Evolutionary conservation across 2,888 invertebrate species (phyloP).

Genomic region (Drosophila phalerata): DNA sequence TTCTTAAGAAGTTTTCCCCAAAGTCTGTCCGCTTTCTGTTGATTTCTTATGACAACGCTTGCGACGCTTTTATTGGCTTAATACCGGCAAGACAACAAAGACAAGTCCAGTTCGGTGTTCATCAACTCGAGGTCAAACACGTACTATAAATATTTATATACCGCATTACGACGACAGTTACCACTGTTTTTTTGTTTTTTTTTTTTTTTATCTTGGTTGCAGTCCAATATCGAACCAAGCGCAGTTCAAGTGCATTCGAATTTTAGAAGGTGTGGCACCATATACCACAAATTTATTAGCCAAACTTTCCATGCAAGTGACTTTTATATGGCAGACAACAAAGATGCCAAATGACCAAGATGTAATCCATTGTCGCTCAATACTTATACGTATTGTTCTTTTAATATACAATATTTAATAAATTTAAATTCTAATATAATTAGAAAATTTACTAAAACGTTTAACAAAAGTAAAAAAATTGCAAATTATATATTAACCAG

Average conservation of each 20-base stretch:
- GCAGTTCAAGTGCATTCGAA: slow-evolving; percentile 35
- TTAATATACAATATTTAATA: background rate
- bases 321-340: slow-evolving; percentile 35
- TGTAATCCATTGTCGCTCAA: background rate
- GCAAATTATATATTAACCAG: no score
- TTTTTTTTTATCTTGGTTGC: slow-evolving; percentile 27
- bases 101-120: slow-evolving; percentile 26
- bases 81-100: slow-evolving; percentile 27
- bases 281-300: slow-evolving; percentile 30
- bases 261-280: slow-evolving; percentile 19
- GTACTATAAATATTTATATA: slow-evolving; percentile 67
- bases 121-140: slow-evolving; percentile 52
- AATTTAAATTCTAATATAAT: background rate
- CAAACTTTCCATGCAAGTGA: slow-evolving; percentile 15
- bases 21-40: slow-evolving; percentile 4
- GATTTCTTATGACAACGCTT: slow-evolving; percentile 28
- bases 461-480: no score
- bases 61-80: slow-evolving; percentile 51
- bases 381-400: background rate
- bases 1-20: slow-evolving; percentile 32
- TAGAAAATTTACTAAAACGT: background rate
- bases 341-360: slow-evolving; percentile 17
- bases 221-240: slow-evolving; percentile 32
- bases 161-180: slow-evolving; percentile 56
- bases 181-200: slow-evolving; percentile 30